Conservation (phyloP, 2,797 vertebrate species). For the Oreochromis mossambicus region DNA sequence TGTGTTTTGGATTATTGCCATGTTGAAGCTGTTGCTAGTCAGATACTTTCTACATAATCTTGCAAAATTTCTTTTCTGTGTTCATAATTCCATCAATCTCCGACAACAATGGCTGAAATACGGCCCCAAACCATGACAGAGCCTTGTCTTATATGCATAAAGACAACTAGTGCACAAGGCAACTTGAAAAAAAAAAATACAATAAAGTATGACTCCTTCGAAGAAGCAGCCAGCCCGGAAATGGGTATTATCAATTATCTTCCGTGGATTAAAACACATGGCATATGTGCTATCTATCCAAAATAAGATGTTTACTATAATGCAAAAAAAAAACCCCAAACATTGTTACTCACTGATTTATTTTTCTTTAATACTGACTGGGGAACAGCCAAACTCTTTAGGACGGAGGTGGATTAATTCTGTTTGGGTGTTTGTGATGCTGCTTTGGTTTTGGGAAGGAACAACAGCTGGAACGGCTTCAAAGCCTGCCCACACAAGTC, state of each 20-base stretch:
- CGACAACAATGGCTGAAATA: background rate
- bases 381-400: background rate
- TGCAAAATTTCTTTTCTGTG: background rate
- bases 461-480: background rate
- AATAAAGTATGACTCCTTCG: background rate
- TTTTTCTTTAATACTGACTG: background rate
- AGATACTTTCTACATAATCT: background rate
- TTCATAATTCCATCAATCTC: background rate
- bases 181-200: background rate
- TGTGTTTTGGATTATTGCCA: background rate
- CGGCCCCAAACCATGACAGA: background rate
- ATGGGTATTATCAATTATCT: background rate
- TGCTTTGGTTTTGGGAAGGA: background rate
- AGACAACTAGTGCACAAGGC: background rate
- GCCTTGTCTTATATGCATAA: background rate
- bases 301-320: background rate
- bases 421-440: background rate
- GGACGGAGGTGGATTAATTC: accelerated
- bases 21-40: background rate
- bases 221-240: background rate
- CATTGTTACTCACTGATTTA: background rate
- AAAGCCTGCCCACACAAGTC: background rate
- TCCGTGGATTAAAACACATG: background rate
- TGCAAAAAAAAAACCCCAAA: background rate
- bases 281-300: background rate